These are phyloP conservation scores for Hippolais icterina DNA, from an alignment of 2,113 vertebrate species.

Conservation along the genomic window DNA sequence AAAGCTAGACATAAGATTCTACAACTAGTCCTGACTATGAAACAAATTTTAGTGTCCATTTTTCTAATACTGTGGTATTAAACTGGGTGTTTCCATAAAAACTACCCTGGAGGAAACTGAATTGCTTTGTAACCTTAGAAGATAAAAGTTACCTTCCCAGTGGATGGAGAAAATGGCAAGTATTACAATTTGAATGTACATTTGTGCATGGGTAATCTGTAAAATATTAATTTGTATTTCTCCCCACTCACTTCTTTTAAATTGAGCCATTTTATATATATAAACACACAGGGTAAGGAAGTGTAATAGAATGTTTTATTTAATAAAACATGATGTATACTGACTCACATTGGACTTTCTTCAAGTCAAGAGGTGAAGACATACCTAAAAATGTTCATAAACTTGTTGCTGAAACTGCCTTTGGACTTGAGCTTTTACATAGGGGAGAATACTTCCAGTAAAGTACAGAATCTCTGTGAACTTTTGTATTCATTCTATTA, in stretches of 20 bases:
- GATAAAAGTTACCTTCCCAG: neutral
- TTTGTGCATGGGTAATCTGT: neutral
- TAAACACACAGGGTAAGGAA: neutral
- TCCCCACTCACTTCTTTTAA: neutral
- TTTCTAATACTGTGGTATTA: neutral
- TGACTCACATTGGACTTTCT: neutral
- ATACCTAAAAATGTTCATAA: neutral
- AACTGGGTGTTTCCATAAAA: neutral
- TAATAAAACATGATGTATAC: neutral
- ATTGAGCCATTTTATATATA: neutral
- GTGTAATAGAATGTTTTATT: neutral
- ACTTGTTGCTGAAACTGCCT: neutral
- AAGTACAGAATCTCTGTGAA: neutral
- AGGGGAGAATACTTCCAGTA: neutral
- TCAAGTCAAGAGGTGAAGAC: neutral
- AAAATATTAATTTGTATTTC: neutral
- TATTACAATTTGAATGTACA: neutral
- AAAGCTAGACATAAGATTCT: neutral
- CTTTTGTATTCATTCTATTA: neutral
- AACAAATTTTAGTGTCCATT: neutral
- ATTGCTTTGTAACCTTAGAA: neutral
- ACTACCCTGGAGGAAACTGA: neutral
- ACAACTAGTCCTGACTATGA: neutral
- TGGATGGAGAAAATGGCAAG: neutral
- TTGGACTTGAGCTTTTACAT: neutral